Evolutionary conservation across 2,113 vertebrate species (phyloP).

Genomic region (Lepidothrix coronata): DNA sequence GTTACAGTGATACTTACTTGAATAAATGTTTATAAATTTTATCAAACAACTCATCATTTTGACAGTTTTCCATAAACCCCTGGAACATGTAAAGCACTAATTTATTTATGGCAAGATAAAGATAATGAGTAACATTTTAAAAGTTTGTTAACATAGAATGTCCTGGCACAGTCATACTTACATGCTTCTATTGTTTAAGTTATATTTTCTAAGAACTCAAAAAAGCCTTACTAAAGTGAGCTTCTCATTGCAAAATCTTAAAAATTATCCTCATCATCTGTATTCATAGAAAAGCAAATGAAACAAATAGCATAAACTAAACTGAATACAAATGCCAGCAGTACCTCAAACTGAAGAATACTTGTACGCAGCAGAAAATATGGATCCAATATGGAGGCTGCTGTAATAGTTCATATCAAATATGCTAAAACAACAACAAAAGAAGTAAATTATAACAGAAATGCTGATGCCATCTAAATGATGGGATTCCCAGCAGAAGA

Average conservation of each 20-base stretch:
- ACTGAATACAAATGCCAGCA: neutral
- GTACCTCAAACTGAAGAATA: neutral
- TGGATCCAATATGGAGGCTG: neutral
- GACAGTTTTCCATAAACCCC: constrained; percentile 54
- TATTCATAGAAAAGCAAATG: neutral
- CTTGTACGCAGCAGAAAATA: neutral
- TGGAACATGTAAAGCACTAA: neutral
- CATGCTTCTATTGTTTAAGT: constrained; percentile 38
- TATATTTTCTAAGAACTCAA: constrained; percentile 9
- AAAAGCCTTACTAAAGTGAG: neutral
- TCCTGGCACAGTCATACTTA: neutral
- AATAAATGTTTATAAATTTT: constrained; percentile 50
- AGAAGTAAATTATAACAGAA: constrained; percentile 4
- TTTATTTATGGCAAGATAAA: constrained; percentile 51
- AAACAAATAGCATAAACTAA: neutral
- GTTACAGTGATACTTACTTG: constrained; percentile 20
- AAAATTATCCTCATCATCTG: neutral
- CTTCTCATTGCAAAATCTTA: neutral
- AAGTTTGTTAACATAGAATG: constrained; percentile 39
- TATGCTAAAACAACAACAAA: neutral
- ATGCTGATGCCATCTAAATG: neutral
- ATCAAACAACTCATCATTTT: constrained; percentile 50
- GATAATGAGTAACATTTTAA: constrained; percentile 23
- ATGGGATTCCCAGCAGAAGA: constrained; percentile 34
- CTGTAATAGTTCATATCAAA: neutral